Evolutionary conservation across 2,113 vertebrate genomes (phyloP).

Genomic region (Hippolais icterina): DNA sequence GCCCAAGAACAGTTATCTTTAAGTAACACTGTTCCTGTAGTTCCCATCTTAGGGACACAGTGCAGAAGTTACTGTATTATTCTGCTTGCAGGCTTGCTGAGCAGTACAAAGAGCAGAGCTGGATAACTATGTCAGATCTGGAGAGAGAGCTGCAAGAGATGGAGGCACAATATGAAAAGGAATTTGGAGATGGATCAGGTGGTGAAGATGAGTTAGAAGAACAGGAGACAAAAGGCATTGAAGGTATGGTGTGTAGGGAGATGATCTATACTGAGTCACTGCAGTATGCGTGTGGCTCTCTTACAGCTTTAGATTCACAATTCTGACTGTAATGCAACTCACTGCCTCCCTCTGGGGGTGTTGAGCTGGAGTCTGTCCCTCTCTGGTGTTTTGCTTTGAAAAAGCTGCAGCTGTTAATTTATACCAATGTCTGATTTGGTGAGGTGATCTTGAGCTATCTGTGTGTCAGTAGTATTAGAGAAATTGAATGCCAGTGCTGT

Average conservation of each 20-base stretch:
- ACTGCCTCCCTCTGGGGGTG: not conserved
- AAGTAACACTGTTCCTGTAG: not conserved
- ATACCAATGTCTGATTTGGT: not conserved
- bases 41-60: not conserved
- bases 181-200: constrained; percentile 88
- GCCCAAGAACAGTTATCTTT: not conserved
- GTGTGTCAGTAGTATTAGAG: not conserved
- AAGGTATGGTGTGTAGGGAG: constrained; percentile 19
- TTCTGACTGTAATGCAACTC: not conserved
- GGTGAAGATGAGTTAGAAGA: constrained; percentile 74
- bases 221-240: constrained; percentile 29
- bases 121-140: constrained; percentile 88
- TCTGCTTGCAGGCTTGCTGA: constrained; percentile 81
- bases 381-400: not conserved
- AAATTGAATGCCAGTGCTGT: not conserved
- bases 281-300: not conserved
- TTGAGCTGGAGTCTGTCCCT: not conserved
- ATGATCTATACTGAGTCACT: rapidly evolving
- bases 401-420: not conserved
- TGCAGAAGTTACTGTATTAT: not conserved
- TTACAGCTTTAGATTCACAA: not conserved
- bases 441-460: not conserved
- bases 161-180: constrained; percentile 89
- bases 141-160: constrained; percentile 94
- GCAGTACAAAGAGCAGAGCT: constrained; percentile 94